A percentile compares a stretch with the other conserved stretches of the same genome.
Conservation (phyloP, 2,113 vertebrate genomes). For the Leucosticte australis region DNA sequence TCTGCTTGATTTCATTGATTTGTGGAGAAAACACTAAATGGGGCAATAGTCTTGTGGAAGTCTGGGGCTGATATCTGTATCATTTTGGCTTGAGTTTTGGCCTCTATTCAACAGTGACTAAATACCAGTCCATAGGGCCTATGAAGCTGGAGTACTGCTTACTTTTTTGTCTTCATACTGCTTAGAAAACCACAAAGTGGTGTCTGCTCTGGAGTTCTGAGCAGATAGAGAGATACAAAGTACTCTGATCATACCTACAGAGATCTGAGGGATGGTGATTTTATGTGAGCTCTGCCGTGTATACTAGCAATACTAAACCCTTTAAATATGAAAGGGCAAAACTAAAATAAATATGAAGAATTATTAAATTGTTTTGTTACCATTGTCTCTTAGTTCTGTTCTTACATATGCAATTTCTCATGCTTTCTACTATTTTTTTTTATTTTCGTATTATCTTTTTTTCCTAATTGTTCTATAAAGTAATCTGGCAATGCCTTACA, state of each 20-base stretch:
- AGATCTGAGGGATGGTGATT: neutral
- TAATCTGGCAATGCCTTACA: neutral
- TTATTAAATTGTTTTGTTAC: neutral
- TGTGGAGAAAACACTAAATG: neutral
- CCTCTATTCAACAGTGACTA: neutral
- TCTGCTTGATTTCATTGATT: neutral
- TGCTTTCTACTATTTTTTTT: neutral
- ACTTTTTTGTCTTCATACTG: neutral
- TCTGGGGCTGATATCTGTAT: neutral
- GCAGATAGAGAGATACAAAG: neutral
- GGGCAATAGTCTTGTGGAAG: neutral
- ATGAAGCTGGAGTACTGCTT: neutral
- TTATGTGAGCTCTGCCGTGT: neutral
- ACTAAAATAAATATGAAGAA: neutral
- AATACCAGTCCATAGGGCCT: neutral
- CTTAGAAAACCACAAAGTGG: neutral
- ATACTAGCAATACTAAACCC: neutral
- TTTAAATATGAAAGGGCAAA: neutral
- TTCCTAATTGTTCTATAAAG: neutral
- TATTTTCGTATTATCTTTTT: neutral
- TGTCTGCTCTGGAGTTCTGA: neutral
- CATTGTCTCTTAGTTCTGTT: neutral
- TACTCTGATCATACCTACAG: neutral
- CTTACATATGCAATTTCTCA: neutral
- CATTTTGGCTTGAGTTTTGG: neutral